Base-by-base conservation (phyloP, 92 coral and sea anemone species). In the Phenganax stokvisi region DNA sequence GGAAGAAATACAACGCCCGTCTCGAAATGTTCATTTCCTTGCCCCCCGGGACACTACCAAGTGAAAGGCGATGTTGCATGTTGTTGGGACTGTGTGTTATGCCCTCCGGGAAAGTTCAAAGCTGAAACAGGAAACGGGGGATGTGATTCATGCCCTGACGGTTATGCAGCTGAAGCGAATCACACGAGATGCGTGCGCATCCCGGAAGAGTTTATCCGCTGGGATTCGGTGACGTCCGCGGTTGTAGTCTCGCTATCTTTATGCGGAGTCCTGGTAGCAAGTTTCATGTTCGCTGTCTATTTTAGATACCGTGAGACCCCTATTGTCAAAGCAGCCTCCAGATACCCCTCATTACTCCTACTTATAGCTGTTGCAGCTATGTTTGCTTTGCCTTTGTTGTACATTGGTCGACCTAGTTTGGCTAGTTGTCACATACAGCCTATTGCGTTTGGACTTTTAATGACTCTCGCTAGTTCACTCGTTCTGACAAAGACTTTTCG, bases 401-500 rank as follows among this genome's bases (percentile, higher is more conserved):
- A 91, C 82, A 58, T 92, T 31, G 99, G 97, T 25, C 89, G 90
- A 37, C 96, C 96, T 0, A 75, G 84, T 11, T 77, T 85, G 77
- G 64, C 77, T 54, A 80, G 83, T 10, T 96, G 99, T 83, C 88
- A 81, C 59, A 84, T 83, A 0, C 90, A 88, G 54, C 99, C 97
- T 2, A 81, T 96, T 51, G 88, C 88, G 54, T 84, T 96, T 54
- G 99, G 89, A 6, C 90, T 89, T 44, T 74, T 92, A 8, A 82
- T 92, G 37, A 90, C 97, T 0, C 86, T 92, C 29, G 92, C 94
- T 88, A 86, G 97, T 12, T 90, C 99, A 0, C 86, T 96, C 0
- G 92, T 96, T 91, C 74, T 96, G 68, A 96, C 97, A 3, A 96
- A 96, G 78, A 96, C 99, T 11, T 88, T 89, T 63, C 90, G 99